A percentile compares a stretch with the other conserved stretches of the same genome.
Conservation (phyloP, 92 coral and sea anemone species). For the Scolanthus callimorphus region DNA sequence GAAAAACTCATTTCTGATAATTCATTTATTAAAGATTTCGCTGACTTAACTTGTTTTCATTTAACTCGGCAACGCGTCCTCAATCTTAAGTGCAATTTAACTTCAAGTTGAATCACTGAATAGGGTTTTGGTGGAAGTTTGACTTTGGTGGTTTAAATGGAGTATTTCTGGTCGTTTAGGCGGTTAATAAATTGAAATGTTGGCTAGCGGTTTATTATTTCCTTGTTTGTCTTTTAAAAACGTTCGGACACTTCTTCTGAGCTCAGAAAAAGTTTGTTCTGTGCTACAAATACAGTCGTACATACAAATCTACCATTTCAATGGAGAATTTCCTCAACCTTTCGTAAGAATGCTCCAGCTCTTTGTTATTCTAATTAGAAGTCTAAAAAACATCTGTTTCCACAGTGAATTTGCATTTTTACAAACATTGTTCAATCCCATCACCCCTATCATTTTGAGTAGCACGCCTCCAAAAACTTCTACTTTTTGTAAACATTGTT, state of each 20-base stretch:
- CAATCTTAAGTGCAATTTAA: no score
- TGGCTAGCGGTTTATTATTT: no score
- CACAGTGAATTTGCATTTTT: constrained; percentile 27
- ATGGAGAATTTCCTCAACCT: neutral
- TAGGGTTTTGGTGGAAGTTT: neutral
- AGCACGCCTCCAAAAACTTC: no score
- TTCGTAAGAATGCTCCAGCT: constrained; percentile 6
- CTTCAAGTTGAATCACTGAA: neutral
- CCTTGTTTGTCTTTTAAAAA: no score
- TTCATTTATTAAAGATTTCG: no score
- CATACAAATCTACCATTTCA: neutral
- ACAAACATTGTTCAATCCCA: constrained; percentile 26
- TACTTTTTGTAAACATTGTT: no score
- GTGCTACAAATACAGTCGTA: neutral
- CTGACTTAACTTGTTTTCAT: no score
- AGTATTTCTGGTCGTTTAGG: neutral
- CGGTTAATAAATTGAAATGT: no score
- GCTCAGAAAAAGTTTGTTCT: neutral
- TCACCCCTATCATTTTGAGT: neutral
- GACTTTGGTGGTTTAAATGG: neutral
- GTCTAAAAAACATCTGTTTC: constrained; percentile 26
- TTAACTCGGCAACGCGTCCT: no score
- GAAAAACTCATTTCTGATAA: no score
- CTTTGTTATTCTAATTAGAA: constrained; percentile 64
- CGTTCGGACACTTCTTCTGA: no score